phyloP scores from a whole-genome alignment of 2,888 invertebrate genomes.

The Electrophaes corylata region DNA sequence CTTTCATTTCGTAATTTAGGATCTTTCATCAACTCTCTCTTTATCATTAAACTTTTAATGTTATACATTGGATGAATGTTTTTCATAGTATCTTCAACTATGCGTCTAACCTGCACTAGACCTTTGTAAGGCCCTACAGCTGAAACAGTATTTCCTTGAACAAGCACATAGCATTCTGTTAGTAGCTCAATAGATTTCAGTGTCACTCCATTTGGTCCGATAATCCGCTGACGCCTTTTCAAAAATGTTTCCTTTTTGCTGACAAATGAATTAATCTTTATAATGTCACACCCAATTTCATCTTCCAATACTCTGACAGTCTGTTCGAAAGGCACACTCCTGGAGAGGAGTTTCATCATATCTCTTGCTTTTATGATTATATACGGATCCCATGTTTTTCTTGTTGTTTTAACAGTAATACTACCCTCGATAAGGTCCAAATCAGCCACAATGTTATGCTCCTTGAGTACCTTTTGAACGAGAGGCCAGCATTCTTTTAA shows the following conservation, averaged over 20 bases:
- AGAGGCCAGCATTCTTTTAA: conserved; percentile 97
- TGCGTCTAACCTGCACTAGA: conserved; percentile 92
- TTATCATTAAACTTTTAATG: conserved; percentile 98
- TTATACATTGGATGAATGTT: conserved; percentile 99
- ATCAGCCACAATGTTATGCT: conserved; percentile 92
- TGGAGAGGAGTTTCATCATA: conserved; percentile 95
- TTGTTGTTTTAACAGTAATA: conserved; percentile 96
- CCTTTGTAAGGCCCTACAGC: conserved; percentile 98
- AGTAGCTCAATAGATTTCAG: conserved; percentile 98
- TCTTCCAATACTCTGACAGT: conserved; percentile 94
- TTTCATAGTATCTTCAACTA: conserved; percentile 98
- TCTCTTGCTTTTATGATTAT: conserved; percentile 98
- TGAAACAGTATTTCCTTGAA: conserved; percentile 98
- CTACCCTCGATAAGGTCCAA: conserved; percentile 97
- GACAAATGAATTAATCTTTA: conserved; percentile 96
- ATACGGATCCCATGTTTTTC: conserved; percentile 99
- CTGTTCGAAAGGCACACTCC: conserved; percentile 99
- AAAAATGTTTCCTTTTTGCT: conserved; percentile 97
- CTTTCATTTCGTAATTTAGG: conserved; percentile 95
- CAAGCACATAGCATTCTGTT: conserved; percentile 97
- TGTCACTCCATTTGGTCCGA: conserved; percentile 99
- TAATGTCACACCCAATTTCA: conserved; percentile 96
- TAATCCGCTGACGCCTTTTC: conserved; percentile 95
- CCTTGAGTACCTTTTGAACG: conserved; percentile 92
- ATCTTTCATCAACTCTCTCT: conserved; percentile 96